phyloP scores from a whole-genome alignment of 2,797 vertebrate species.

The Helostoma temminkii region DNA sequence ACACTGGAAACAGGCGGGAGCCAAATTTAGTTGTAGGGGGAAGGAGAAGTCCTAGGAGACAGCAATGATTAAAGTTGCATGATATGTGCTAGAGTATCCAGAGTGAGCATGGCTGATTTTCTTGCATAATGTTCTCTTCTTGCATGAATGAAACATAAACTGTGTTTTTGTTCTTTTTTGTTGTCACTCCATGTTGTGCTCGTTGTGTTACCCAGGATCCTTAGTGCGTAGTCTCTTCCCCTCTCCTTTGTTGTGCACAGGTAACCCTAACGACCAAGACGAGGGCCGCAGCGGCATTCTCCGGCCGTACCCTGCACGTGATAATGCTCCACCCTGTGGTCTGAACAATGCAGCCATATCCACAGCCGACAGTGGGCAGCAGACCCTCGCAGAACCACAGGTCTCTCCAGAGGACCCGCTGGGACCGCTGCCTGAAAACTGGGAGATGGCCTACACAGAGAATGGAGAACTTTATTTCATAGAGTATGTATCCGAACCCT shows the following conservation, averaged over 20 bases:
- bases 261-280: constrained; percentile 95
- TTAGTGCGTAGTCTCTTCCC: constrained; percentile 86
- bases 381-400: constrained; percentile 93
- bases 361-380: constrained; percentile 94
- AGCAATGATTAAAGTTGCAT: constrained; percentile 19
- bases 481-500: constrained; percentile 88
- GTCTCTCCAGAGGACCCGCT: constrained; percentile 89
- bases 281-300: constrained; percentile 84
- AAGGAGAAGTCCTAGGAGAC: constrained; percentile 28
- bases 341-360: constrained; percentile 88
- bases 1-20: constrained; percentile 43
- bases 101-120: constrained; percentile 29
- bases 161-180: constrained; percentile 50
- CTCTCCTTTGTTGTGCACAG: constrained; percentile 86
- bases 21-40: constrained; percentile 22
- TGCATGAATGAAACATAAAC: constrained; percentile 66
- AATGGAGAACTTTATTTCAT: constrained; percentile 99
- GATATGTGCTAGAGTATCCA: constrained; percentile 19
- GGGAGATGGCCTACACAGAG: constrained; percentile 99
- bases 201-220: constrained; percentile 78
- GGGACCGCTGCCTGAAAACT: constrained; percentile 97
- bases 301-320: constrained; percentile 83
- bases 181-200: constrained; percentile 62
- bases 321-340: constrained; percentile 84
- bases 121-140: constrained; percentile 29